Evolutionary conservation across 2,797 vertebrate species (phyloP), one percentile per base, ranked within the genome.

Genomic region (Hydrocynus forskahlii): DNA sequence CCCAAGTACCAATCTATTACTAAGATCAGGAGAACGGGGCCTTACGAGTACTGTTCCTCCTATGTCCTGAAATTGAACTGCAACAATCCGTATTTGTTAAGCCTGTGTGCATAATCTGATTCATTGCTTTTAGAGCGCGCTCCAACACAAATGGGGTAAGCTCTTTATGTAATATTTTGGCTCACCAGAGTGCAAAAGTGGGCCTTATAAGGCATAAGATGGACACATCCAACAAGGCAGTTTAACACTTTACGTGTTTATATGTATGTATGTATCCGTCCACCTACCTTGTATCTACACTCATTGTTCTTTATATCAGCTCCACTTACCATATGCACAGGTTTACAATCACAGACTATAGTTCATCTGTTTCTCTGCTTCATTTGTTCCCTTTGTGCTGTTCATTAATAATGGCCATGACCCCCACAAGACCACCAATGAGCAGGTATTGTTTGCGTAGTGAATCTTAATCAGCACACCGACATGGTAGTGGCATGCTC

Each of bases 81-180:
- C 63, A 75, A 81, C 84, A 85, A 84, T 86, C 83, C 86, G 82
- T 83, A 86, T 86, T 80, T 76, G 62, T 70, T 74, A 85, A 87
- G 77, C 82, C 78, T 75, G 80, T 88, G 83, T 76, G 68, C 64
- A 84, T 85, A 85, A 87, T 87, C 85, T 86, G 83, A 87, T 86
- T 88, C 48, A 45, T 57, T 85, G 81, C 76, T 88, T 87, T 87
- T 81, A 84, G 80, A 83, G 64, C 68, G 16, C 70, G 75, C 76
- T 73, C 74, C 80, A 74, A 85, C 78, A 79, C 78, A 87, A 84
- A 79, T 60, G 81, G 79, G 79, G 67, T 86, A 87, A 86, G 84
- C 84, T 88, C 68, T 81, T 89, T 88, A 89, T 84, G 83, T 87
- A 88, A 87, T 84, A 81, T 76, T 81, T 81, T 82, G 82, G 83